Conservation (phyloP, 2,797 vertebrate species). For the Pipistrellus kuhlii region DNA sequence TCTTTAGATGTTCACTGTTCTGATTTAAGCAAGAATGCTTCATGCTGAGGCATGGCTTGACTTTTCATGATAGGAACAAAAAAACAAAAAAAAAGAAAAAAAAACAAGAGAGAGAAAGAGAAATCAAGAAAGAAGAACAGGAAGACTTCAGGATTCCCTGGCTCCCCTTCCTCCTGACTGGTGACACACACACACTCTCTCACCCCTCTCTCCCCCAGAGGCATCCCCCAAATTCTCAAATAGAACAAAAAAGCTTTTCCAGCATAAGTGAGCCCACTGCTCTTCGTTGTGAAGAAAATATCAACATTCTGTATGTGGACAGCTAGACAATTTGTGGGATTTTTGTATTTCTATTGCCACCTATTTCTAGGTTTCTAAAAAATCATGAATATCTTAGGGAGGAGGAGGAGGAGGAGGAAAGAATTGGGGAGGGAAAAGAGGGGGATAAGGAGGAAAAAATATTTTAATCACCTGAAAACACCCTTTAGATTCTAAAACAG, state of each 20-base stretch:
- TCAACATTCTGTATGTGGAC: neutral
- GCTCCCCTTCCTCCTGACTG: neutral
- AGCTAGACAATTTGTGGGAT: neutral
- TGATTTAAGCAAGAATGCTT: slow-evolving; percentile 46
- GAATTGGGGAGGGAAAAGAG: neutral
- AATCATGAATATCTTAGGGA: neutral
- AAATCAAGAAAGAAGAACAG: neutral
- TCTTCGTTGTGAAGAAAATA: neutral
- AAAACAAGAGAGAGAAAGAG: neutral
- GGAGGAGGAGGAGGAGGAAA: neutral
- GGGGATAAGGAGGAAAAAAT: neutral
- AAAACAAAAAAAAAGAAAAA: too few species aligned
- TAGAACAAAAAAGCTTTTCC: neutral
- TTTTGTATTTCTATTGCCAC: slow-evolving; percentile 19
- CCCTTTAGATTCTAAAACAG: neutral
- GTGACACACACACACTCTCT: too few species aligned
- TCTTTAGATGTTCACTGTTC: neutral
- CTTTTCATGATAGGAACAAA: neutral
- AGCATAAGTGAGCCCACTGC: neutral
- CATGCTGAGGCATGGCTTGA: neutral
- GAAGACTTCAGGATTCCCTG: neutral
- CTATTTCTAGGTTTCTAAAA: slow-evolving; percentile 22
- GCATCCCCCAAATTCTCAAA: neutral
- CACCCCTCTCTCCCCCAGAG: neutral
- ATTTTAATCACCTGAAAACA: slow-evolving; percentile 7